Conservation (phyloP, 2,888 invertebrate species). For the Norana najaformis region DNA sequence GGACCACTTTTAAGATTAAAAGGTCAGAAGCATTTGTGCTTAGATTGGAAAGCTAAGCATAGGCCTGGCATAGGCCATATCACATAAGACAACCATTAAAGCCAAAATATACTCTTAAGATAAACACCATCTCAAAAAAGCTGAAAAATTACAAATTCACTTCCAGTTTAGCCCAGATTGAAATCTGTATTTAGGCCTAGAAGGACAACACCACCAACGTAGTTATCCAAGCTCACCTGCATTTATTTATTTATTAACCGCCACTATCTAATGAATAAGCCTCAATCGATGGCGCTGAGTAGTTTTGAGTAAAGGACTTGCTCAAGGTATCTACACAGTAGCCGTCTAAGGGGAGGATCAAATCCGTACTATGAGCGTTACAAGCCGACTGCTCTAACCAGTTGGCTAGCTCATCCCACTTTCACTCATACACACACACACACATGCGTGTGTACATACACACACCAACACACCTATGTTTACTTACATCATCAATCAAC, state of each 20-base stretch:
- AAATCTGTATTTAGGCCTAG: too few species aligned
- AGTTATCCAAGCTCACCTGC: too few species aligned
- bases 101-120: not conserved
- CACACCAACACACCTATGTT: not conserved
- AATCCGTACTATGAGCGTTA: too few species aligned
- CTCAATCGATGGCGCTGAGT: too few species aligned
- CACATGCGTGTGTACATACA: not conserved
- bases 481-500: not conserved
- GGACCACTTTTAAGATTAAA: not conserved
- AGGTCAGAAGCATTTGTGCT: not conserved
- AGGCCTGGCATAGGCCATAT: not conserved
- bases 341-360: too few species aligned
- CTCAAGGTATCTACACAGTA: too few species aligned
- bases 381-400: too few species aligned
- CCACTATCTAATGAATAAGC: too few species aligned
- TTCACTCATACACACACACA: not conserved
- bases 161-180: too few species aligned
- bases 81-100: not conserved
- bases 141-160: not conserved
- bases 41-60: not conserved
- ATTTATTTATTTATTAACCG: too few species aligned
- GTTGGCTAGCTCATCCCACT: too few species aligned
- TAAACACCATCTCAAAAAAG: not conserved
- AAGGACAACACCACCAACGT: not conserved
- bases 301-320: too few species aligned